A percentile compares a stretch with the other conserved stretches of the same genome.
Evolutionary conservation across 30 jellyfish, hydroid and myxozoan species (phyloP).

Genomic region (Calvadosia cruxmelitensis): DNA sequence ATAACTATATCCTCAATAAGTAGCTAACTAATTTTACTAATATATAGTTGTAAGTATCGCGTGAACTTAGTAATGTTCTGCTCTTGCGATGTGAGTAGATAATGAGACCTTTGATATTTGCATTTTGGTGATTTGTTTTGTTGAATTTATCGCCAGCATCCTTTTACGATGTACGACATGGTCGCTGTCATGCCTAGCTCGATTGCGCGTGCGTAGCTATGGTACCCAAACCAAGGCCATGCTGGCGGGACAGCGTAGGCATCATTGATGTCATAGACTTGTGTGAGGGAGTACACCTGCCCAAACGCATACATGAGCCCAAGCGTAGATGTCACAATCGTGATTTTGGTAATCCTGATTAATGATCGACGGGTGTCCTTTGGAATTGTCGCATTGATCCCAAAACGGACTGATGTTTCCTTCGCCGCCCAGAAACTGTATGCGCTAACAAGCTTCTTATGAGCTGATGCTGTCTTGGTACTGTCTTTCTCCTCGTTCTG

Average conservation of each 20-base stretch:
- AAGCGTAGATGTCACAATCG: conserved; percentile 15
- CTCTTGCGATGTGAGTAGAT: no score
- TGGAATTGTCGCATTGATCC: neutral
- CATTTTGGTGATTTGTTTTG: no score
- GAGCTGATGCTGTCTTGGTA: no score
- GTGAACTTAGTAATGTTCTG: no score
- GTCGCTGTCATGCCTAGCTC: conserved; percentile 26
- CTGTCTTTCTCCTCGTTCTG: no score
- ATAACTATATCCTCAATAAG: no score
- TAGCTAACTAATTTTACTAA: no score
- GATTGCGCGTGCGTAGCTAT: conserved; percentile 20
- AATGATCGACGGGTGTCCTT: conserved; percentile 5
- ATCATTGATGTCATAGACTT: conserved; percentile 11
- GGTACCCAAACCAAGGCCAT: conserved; percentile 44
- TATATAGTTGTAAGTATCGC: no score
- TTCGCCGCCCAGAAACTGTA: neutral
- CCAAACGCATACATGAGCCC: conserved; percentile 20
- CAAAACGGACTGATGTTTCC: no score
- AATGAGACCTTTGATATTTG: no score
- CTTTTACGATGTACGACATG: conserved; percentile 23
- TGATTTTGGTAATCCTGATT: conserved; percentile 12
- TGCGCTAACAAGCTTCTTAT: neutral
- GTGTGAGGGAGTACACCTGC: conserved; percentile 23
- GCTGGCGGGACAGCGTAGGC: conserved; percentile 5
- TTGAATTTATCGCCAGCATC: neutral